Evolutionary conservation across 2,113 vertebrate genomes (phyloP).

Genomic region (Nothobranchius furzeri): DNA sequence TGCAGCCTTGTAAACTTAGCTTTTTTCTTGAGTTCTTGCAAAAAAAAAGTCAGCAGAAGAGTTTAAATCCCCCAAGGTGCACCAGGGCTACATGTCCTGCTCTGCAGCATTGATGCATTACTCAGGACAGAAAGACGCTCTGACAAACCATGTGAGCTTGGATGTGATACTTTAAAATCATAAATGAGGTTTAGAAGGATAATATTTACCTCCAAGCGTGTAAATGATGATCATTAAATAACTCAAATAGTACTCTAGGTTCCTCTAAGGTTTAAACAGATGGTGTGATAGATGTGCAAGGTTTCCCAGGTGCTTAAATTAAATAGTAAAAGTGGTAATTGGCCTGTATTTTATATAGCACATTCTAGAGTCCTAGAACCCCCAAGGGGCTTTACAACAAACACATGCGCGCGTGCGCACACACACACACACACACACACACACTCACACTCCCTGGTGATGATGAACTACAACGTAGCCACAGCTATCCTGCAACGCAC

Average conservation of each 20-base stretch:
- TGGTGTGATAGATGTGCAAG: slow-evolving; percentile 3
- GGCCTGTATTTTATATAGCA: too few species aligned
- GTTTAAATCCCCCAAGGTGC: slow-evolving; percentile 53
- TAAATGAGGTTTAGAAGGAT: slow-evolving; percentile 19
- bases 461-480: too few species aligned
- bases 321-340: too few species aligned
- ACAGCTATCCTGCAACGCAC: too few species aligned
- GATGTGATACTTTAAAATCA: slow-evolving; percentile 34
- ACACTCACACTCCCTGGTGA: too few species aligned
- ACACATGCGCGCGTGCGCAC: too few species aligned
- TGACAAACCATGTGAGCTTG: slow-evolving; percentile 18
- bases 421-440: too few species aligned
- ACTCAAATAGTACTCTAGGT: slow-evolving; percentile 40
- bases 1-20: slow-evolving; percentile 53
- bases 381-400: too few species aligned
- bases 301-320: too few species aligned
- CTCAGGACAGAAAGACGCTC: slow-evolving; percentile 39
- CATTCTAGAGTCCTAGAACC: too few species aligned
- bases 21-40: slow-evolving; percentile 43
- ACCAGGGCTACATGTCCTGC: slow-evolving; percentile 54
- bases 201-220: slow-evolving; percentile 28
- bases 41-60: slow-evolving; percentile 59
- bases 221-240: slow-evolving; percentile 20
- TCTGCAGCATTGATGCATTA: slow-evolving; percentile 46
- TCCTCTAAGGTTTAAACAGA: slow-evolving; percentile 49